Conservation (phyloP, 2,888 invertebrate genomes). For the Mythimna ferrago region DNA sequence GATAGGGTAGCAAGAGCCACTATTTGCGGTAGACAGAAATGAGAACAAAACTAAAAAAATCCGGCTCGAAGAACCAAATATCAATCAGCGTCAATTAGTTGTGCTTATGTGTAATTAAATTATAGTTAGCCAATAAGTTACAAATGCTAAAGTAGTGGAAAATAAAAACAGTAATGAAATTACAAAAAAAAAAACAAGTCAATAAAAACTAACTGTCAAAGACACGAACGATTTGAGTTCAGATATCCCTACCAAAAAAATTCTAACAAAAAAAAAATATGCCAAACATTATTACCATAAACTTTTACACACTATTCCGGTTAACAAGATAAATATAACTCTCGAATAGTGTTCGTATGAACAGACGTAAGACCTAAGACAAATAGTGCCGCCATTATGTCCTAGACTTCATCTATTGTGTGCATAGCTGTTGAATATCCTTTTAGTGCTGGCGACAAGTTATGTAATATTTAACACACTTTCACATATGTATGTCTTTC, state of each 20-base stretch:
- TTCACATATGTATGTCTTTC: constrained; percentile 37
- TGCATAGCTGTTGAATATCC: constrained; percentile 51
- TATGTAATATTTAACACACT: constrained; percentile 58
- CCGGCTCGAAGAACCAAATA: neutral
- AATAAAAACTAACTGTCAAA: neutral
- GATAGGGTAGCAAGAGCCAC: neutral
- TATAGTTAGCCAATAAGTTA: too few relatives aligned
- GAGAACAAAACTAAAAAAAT: neutral
- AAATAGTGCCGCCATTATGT: constrained; percentile 33
- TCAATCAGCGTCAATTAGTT: neutral
- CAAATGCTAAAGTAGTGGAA: neutral
- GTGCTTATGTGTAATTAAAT: neutral
- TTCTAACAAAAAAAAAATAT: neutral
- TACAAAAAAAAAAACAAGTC: too few relatives aligned
- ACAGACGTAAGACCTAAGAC: constrained; percentile 25
- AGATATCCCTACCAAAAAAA: neutral
- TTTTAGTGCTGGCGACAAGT: constrained; percentile 47
- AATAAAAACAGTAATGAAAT: neutral
- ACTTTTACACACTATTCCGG: neutral
- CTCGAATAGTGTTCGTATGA: constrained; percentile 20
- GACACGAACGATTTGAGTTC: neutral
- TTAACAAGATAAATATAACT: constrained; percentile 1
- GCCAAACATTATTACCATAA: neutral
- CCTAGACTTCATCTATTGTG: constrained; percentile 47
- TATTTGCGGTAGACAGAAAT: neutral